A percentile compares a stretch with the other conserved stretches of the same genome.
Evolutionary conservation across 1,140 invertebrate species (phyloP).

Genomic region (Megalonaias nervosa): DNA sequence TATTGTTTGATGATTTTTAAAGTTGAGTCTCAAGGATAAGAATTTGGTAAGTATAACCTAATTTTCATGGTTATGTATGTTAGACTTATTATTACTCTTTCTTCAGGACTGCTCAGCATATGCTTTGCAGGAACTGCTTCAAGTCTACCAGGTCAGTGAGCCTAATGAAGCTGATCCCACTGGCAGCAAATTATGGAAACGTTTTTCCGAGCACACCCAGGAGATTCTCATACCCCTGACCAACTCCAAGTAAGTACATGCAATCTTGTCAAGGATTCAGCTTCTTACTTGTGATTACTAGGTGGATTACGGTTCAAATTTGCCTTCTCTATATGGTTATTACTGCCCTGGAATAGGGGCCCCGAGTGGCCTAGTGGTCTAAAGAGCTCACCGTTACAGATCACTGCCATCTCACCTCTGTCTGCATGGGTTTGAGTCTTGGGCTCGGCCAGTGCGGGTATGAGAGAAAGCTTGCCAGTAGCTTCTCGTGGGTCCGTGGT

Average conservation of each 20-base stretch:
- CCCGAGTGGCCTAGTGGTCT: too few relatives aligned
- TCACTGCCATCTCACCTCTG: too few relatives aligned
- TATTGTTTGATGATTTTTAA: too few relatives aligned
- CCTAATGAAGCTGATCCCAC: slow-evolving; percentile 39
- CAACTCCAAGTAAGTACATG: slow-evolving; percentile 66
- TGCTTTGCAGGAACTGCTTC: slow-evolving; percentile 73
- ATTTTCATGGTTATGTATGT: neutral
- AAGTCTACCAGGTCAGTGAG: slow-evolving; percentile 67
- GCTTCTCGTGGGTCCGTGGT: too few relatives aligned
- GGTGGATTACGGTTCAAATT: neutral
- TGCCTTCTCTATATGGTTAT: too few relatives aligned
- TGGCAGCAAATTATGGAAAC: slow-evolving; percentile 68
- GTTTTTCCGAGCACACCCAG: slow-evolving; percentile 70
- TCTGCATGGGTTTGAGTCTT: too few relatives aligned
- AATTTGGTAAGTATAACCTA: too few relatives aligned
- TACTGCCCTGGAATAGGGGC: too few relatives aligned
- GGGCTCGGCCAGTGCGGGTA: too few relatives aligned
- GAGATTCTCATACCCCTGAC: slow-evolving; percentile 72
- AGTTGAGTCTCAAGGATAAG: too few relatives aligned
- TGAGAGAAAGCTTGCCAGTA: too few relatives aligned
- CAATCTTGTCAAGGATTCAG: neutral
- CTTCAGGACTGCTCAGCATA: slow-evolving; percentile 70
- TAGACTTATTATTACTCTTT: slow-evolving; percentile 1
- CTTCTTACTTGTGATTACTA: neutral
- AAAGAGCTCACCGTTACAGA: too few relatives aligned